These are phyloP conservation scores for Colostygia pectinataria DNA, from an alignment of 2,888 invertebrate species.

Conservation along the genomic window DNA sequence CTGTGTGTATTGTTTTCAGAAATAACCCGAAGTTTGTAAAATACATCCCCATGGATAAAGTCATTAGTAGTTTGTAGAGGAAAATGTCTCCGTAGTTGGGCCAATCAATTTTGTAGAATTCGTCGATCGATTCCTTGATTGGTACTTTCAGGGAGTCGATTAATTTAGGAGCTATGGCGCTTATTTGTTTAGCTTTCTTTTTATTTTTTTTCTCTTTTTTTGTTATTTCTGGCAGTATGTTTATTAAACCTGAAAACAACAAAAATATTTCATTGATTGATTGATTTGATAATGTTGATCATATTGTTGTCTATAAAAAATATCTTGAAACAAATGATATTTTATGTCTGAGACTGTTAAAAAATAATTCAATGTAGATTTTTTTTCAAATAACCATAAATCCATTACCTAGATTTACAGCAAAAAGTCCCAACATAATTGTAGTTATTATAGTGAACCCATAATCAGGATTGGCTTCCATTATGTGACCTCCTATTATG, in stretches of 20 bases:
- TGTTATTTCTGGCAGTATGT: conserved; percentile 39
- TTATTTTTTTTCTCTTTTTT: conserved; percentile 33
- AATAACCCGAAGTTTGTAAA: conserved; percentile 74
- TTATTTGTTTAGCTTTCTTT: conserved; percentile 13
- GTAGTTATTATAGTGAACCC: conserved; percentile 78
- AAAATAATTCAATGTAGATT: not conserved
- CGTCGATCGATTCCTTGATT: conserved; percentile 57
- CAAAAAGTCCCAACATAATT: conserved; percentile 40
- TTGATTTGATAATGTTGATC: too few species aligned
- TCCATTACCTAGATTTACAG: conserved; percentile 46
- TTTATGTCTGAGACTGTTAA: too few species aligned
- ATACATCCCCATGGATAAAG: conserved; percentile 72
- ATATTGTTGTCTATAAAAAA: too few species aligned
- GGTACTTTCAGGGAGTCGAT: conserved; percentile 38
- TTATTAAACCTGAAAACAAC: conserved; percentile 46
- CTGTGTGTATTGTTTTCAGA: conserved; percentile 65
- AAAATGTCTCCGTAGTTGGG: conserved; percentile 76
- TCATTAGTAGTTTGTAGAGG: conserved; percentile 71
- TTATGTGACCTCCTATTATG: conserved; percentile 83
- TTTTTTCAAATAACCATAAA: conserved; percentile 4
- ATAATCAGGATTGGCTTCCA: conserved; percentile 63
- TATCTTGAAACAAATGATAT: too few species aligned
- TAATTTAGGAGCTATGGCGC: conserved; percentile 36
- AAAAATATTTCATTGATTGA: not conserved
- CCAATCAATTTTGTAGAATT: conserved; percentile 77